A percentile compares a stretch with the other conserved stretches of the same genome.
Conservation (phyloP, 2,888 invertebrate genomes). For the Tenthredo livida region DNA sequence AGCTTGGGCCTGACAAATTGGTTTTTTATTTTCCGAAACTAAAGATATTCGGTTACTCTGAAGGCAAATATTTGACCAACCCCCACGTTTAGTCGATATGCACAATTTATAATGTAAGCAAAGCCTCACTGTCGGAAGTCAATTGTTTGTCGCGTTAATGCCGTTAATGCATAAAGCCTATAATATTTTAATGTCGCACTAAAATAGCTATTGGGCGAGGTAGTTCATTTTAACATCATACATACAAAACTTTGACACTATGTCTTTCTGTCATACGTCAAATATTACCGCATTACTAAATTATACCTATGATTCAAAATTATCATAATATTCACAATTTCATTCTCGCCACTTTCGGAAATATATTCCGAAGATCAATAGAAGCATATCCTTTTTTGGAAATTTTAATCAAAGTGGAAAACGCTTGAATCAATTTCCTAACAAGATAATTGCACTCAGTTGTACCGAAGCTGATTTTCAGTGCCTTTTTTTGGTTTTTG, state of each 20-base stretch:
- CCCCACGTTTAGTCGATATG: constrained; percentile 58
- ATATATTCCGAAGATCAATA: not conserved
- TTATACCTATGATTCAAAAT: not conserved
- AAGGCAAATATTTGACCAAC: constrained; percentile 63
- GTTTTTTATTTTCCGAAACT: constrained; percentile 59
- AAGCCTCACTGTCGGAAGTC: constrained; percentile 56
- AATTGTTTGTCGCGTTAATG: constrained; percentile 60
- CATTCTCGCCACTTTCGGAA: too few species aligned
- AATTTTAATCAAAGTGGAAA: not conserved
- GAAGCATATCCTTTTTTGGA: not conserved
- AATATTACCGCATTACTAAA: not conserved
- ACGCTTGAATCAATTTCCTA: not conserved
- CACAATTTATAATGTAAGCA: constrained; percentile 66
- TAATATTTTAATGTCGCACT: constrained; percentile 62
- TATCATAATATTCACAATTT: not conserved
- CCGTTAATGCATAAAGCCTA: constrained; percentile 62
- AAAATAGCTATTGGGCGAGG: not conserved
- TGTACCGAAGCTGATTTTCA: not conserved
- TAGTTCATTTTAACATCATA: not conserved
- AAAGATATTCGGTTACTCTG: constrained; percentile 66
- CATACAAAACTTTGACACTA: not conserved
- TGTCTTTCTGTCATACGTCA: not conserved
- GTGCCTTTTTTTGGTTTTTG: not conserved
- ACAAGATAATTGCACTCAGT: not conserved
- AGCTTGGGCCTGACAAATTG: constrained; percentile 69